Percentiles rank a stretch among this genome's conserved stretches.
phyloP scores from a whole-genome alignment of 2,797 vertebrate species.

The Gadopsis bispinosus region DNA sequence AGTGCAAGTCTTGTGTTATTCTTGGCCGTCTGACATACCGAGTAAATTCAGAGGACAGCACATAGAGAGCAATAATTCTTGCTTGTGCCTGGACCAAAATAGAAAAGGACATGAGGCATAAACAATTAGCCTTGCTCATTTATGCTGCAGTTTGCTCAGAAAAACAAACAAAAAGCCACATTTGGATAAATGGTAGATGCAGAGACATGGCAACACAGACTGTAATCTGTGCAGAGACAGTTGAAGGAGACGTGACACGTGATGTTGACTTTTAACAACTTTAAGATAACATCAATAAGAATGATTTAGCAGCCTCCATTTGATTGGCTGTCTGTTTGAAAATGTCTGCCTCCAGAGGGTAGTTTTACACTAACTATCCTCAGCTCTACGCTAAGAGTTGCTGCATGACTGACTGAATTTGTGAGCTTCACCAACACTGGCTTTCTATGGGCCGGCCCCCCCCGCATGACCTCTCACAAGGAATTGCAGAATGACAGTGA shows the following conservation, averaged over 20 bases:
- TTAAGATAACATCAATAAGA: neutral
- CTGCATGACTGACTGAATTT: conserved; percentile 29
- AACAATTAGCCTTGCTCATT: conserved; percentile 27
- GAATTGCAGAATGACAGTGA: conserved; percentile 48
- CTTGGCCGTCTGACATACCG: conserved; percentile 21
- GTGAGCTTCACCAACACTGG: conserved; percentile 17
- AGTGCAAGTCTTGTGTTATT: neutral
- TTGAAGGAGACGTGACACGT: conserved; percentile 7
- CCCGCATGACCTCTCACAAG: conserved; percentile 28
- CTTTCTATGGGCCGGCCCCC: conserved; percentile 10
- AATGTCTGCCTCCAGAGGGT: neutral
- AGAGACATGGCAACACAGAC: conserved; percentile 34
- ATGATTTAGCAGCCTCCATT: neutral
- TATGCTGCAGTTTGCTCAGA: conserved; percentile 19
- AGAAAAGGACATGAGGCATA: conserved; percentile 24
- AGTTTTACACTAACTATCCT: conserved; percentile 8
- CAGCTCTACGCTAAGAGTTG: conserved; percentile 11
- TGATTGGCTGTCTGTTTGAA: neutral
- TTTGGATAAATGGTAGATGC: conserved; percentile 16
- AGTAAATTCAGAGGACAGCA: conserved; percentile 30
- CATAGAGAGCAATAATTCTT: conserved; percentile 14
- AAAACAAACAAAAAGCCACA: conserved; percentile 7
- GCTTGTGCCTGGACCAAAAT: conserved; percentile 19
- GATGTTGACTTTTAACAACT: neutral
- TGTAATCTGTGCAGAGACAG: conserved; percentile 45